phyloP scores from a whole-genome alignment of 2,113 vertebrate species.

The Sinocyclocheilus rhinocerous region DNA sequence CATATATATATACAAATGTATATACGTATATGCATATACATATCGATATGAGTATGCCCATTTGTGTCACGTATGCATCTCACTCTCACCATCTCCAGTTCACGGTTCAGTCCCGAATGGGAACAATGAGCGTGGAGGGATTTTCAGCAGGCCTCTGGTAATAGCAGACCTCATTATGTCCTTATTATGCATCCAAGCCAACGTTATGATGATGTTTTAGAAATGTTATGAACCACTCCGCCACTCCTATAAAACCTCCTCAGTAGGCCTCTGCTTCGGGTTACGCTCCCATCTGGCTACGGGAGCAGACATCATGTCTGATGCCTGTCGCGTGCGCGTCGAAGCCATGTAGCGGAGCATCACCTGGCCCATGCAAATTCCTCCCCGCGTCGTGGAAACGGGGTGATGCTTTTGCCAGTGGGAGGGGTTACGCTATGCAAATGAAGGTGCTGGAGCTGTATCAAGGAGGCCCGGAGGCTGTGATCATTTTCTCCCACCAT shows the following conservation, averaged over 20 bases:
- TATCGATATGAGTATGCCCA: neutral
- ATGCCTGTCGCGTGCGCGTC: neutral
- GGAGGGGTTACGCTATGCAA: slow-evolving; percentile 78
- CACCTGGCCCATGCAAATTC: slow-evolving; percentile 29
- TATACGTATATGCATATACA: too few relatives aligned
- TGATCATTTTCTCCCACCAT: slow-evolving; percentile 86
- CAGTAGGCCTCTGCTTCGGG: slow-evolving; percentile 20
- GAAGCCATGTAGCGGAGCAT: slow-evolving; percentile 6
- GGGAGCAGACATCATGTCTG: slow-evolving; percentile 6
- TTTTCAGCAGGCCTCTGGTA: slow-evolving; percentile 35
- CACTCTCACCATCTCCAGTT: neutral
- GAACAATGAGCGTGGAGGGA: slow-evolving; percentile 44
- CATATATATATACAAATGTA: too few relatives aligned
- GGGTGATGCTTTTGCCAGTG: slow-evolving; percentile 18
- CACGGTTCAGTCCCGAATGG: slow-evolving; percentile 9
- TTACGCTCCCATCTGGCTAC: slow-evolving; percentile 25
- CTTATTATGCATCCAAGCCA: slow-evolving; percentile 45
- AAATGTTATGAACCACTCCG: slow-evolving; percentile 42
- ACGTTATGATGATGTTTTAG: slow-evolving; percentile 50
- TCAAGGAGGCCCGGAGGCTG: slow-evolving; percentile 86
- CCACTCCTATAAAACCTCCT: slow-evolving; percentile 39
- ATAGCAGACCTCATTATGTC: slow-evolving; percentile 48
- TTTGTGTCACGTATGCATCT: neutral
- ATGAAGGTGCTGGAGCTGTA: slow-evolving; percentile 82
- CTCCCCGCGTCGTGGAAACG: neutral